These are phyloP conservation scores for Linyphia triangularis DNA, from an alignment of 2,888 invertebrate species.

Conservation along the genomic window DNA sequence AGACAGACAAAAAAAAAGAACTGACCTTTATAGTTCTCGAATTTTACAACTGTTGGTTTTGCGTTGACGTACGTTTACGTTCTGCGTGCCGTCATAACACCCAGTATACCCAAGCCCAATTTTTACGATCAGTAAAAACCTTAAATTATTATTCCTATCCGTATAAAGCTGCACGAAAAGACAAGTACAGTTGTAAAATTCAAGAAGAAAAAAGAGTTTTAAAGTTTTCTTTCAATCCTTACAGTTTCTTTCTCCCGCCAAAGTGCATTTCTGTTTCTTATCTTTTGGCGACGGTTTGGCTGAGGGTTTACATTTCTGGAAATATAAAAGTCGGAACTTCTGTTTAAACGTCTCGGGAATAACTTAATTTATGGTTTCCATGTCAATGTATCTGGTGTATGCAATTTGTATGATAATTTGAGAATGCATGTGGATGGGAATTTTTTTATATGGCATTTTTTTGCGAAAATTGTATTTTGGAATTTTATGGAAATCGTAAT, in stretches of 20 bases:
- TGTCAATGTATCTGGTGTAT: not conserved
- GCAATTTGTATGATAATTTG: conserved; percentile 47
- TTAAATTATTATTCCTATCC: conserved; percentile 38
- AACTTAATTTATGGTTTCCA: conserved; percentile 21
- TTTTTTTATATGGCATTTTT: no score
- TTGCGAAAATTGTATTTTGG: no score
- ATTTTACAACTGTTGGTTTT: conserved; percentile 50
- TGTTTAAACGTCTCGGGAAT: not conserved
- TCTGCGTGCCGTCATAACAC: conserved; percentile 15
- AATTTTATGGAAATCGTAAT: no score
- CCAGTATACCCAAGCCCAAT: not conserved
- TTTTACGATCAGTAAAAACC: conserved; percentile 50
- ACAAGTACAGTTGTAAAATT: conserved; percentile 46
- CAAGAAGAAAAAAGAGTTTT: conserved; percentile 11
- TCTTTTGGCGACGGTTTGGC: not conserved
- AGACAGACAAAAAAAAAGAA: not conserved
- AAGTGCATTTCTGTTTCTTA: conserved; percentile 33
- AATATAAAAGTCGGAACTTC: conserved; percentile 38
- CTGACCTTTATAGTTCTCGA: conserved; percentile 1
- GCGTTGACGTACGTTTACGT: conserved; percentile 20
- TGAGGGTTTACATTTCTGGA: not conserved
- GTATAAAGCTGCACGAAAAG: not conserved
- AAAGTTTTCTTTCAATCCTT: conserved; percentile 25
- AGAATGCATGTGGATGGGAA: not conserved
- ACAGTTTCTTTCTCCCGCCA: not conserved